Evolutionary conservation across 2,113 vertebrate species (phyloP), one percentile per base, ranked within the genome.

Genomic region (Sinocyclocheilus rhinocerous): DNA sequence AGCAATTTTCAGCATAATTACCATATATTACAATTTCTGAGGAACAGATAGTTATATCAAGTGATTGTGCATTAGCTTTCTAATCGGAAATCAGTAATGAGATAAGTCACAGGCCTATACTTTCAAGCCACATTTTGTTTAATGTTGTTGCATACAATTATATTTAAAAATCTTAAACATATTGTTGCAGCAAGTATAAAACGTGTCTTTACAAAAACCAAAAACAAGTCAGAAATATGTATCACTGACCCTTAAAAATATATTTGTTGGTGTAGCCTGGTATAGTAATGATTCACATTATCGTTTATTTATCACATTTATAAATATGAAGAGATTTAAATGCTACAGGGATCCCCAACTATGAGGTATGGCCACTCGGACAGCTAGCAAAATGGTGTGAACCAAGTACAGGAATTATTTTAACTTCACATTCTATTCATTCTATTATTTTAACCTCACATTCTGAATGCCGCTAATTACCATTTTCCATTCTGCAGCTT

Each of bases 1-100:
- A 61, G 39, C 50, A 73, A 72, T 79, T 82, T 76, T 76, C 22
- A 22, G 48, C 15, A 65, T 39, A 42, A 77, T 67, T 69, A 81
- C 13, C 79, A 81, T 81, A 65, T 48, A 81, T 81, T 81, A 83
- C 18, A 8, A 69, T 82, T 82, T 82, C 63, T 5, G n/a, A 82
- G 61, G 11, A 83, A 29, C 65, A 70, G 81, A 83, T 83, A 70
- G 81, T 70, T 48, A 81, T 81, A 26, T 67, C 6, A 48, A 65
- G 79, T 26, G 77, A 63, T 81, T 81, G n/a, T 22, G 20, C 45
- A 70, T 70, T 33, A 83, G 65, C 65, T 70, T 70, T 70, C 7
- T 70, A 70, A 83, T 69, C 24, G 4, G 26, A 70, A 70, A 55
- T 83, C 81, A 70, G 26, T 70, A 33, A 67, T 48, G 7, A 48